Evolutionary conservation across 2,797 vertebrate species (phyloP), one percentile per base, ranked within the genome.

Genomic region (Sebastes aleutianus): DNA sequence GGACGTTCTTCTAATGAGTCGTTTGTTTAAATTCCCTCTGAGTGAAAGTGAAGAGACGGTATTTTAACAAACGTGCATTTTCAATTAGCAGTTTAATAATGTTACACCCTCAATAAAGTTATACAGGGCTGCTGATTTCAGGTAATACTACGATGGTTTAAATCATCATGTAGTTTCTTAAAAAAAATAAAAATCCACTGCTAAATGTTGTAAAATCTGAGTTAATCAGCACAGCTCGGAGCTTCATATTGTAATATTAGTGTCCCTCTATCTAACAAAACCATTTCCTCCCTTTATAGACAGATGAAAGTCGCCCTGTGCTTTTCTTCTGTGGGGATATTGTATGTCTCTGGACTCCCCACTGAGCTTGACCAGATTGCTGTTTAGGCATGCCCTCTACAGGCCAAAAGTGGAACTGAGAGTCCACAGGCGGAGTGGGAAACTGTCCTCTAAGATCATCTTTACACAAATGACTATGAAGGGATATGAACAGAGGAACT

Each of bases 311-410:
- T 91, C 74, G 20, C 71, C 76, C 80, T 80, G 87, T 87, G 90
- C 88, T 92, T 87, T 88, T 88, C 89, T 92, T 91, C 90, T 82
- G 83, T 85, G 88, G 83, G 86, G 90, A 89, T 89, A 88, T 92
- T 91, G 87, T 88, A 59, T 88, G 91, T 84, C 78, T 86, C 57
- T 58, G 75, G 85, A 78, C 80, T 82, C 89, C 93, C 89, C 64
- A 70, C 90, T 75, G 91, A 76, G 90, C 71, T 68, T 73, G 76
- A 90, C 72, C 91, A 82, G 88, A 94, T 86, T 91, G 90, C 95
- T 96, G 94, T 95, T 97, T 94, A 94, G 91, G 95, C 86, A 91
- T 94, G 97, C 96, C 96, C 97, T 97, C 98, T 98, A 96, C 93
- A 95, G 97, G 96, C 83, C 56, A 32, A 59, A 66, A 5, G 56